Percentiles rank a stretch among this genome's conserved stretches.
Conservation (phyloP, 2,888 invertebrate genomes). For the Anarsia innoxiella region DNA sequence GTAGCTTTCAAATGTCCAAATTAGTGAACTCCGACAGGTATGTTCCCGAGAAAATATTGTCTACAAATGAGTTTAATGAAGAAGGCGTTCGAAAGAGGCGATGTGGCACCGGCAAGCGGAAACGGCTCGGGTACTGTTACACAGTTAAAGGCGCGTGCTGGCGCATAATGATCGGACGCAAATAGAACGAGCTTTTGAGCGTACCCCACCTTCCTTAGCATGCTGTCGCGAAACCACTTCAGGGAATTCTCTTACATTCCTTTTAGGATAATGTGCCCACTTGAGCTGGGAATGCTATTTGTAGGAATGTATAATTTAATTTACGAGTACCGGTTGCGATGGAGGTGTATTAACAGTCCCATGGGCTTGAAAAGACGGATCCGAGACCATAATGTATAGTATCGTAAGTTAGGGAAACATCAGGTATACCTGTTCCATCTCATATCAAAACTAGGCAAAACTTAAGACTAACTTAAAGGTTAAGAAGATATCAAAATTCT, state of each 20-base stretch:
- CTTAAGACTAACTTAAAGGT: no score
- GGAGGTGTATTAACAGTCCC: conserved; percentile 6
- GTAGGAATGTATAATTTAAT: conserved; percentile 12
- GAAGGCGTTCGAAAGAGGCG: conserved; percentile 42
- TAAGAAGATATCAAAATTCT: no score
- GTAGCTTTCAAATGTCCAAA: conserved; percentile 5
- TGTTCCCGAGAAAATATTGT: conserved; percentile 26
- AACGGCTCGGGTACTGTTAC: conserved; percentile 64
- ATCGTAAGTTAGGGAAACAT: no score
- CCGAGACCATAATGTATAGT: no score
- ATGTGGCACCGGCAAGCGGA: conserved; percentile 42
- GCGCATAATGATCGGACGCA: conserved; percentile 67
- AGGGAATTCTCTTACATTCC: conserved; percentile 49
- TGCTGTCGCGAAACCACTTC: conserved; percentile 60
- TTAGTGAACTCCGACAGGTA: conserved; percentile 4
- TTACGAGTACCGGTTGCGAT: conserved; percentile 6
- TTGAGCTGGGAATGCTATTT: conserved; percentile 12
- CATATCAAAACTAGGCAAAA: no score
- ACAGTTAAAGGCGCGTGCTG: conserved; percentile 65
- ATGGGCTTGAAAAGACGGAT: background rate
- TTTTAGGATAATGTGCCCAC: conserved; percentile 34
- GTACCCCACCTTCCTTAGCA: conserved; percentile 43
- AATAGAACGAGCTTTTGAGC: conserved; percentile 58
- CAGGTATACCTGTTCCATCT: no score
- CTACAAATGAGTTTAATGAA: conserved; percentile 39